Percentiles rank a stretch among this genome's conserved stretches.
Evolutionary conservation across 92 coral and sea anemone genomes (phyloP).

Genomic region (Phenganax marumi): DNA sequence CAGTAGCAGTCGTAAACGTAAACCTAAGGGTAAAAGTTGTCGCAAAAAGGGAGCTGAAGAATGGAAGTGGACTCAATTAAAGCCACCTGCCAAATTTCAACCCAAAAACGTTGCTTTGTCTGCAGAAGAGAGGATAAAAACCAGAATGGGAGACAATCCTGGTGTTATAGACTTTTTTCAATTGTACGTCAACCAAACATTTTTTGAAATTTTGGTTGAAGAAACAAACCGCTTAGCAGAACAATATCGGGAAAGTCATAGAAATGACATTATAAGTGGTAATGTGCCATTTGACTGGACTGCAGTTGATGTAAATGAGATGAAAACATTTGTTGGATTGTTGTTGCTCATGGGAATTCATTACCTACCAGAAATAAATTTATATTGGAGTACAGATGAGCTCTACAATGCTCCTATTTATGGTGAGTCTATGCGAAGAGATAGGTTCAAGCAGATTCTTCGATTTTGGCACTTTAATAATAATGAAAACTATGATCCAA

Average conservation of each 20-base stretch:
- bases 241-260: not conserved
- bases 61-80: not conserved
- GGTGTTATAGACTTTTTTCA: conserved; percentile 7
- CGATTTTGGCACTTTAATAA: conserved; percentile 44
- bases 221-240: not conserved
- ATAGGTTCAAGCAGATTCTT: conserved; percentile 40
- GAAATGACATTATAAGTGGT: not conserved
- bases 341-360: conserved; percentile 46
- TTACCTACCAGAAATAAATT: conserved; percentile 35
- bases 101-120: not conserved
- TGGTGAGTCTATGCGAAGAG: conserved; percentile 46
- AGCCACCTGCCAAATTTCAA: not conserved
- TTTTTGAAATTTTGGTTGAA: no score
- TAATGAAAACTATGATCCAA: conserved; percentile 8
- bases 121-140: not conserved
- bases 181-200: not conserved
- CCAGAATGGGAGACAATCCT: conserved; percentile 1
- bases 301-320: conserved; percentile 26
- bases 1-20: not conserved
- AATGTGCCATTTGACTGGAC: conserved; percentile 21
- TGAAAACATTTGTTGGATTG: conserved; percentile 43
- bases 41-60: not conserved
- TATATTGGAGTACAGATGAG: conserved; percentile 50
- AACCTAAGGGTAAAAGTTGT: not conserved
- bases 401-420: conserved; percentile 35